Evolutionary conservation across 1,140 invertebrate genomes (phyloP), one percentile per base, ranked within the genome.

Genomic region (Bombus sylvicola): DNA sequence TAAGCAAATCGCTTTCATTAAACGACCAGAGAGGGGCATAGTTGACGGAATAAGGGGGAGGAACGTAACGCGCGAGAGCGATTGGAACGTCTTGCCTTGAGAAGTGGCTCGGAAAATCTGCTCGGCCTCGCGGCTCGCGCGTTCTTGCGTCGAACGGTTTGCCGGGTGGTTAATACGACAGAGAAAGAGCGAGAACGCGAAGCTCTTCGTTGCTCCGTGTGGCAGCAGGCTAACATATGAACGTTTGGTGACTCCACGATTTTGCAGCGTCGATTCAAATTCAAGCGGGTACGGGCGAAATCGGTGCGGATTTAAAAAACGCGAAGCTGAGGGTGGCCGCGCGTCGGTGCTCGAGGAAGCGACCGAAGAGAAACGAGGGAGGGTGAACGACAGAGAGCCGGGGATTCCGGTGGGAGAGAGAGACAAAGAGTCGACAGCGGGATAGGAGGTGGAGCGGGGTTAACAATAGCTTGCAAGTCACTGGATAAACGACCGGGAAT

Each of bases 401-500:
- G 12, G 12, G 18, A n/a, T 37, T 18, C 12, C 41, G 43, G 22
- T 6, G 80, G 12, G 57, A 64, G 69, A 84, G 62, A 71, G 73
- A 77, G 66, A 85, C 25, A 71, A 62, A 71, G 59, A 39, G 82
- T 81, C 57, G 84, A 64, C 41, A 77, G 74, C 74, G 84, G 89
- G 81, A 88, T 64, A 89, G 85, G 84, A 89, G 81, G 81, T 25
- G 59, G 77, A 86, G 83, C 71, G 73, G 87, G 82, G 72, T 92
- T 91, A 93, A 95, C 94, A 94, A 95, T 94, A 93, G 94, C 93
- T 85, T 95, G 94, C 94, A 95, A 95, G 95, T 95, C 95, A 95
- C 92, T 95, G 94, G 93, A 94, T 95, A 95, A 95, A 95, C 95
- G 94, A 95, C 93, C 94, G 94, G 87, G 92, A 94, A 94, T 95